Percentiles rank a stretch among this genome's conserved stretches.
phyloP scores from a whole-genome alignment of 2,888 invertebrate genomes.

The Balanococcus diminutus region DNA sequence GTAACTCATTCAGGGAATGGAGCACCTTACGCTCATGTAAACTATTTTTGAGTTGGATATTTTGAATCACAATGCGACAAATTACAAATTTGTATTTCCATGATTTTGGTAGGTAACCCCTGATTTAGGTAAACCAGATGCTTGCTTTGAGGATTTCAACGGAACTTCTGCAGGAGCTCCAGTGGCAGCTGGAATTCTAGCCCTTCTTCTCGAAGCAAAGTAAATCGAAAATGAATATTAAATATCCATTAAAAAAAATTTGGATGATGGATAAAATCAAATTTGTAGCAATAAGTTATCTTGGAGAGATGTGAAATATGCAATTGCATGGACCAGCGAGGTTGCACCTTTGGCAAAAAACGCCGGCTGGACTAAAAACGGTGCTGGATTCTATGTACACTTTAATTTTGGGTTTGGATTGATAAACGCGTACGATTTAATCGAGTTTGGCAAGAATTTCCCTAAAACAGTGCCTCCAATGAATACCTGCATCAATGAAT shows the following conservation, averaged over 20 bases:
- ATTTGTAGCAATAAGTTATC: conserved; percentile 73
- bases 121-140: conserved; percentile 72
- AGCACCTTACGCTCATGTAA: conserved; percentile 62
- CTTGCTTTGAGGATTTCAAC: conserved; percentile 85
- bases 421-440: conserved; percentile 80
- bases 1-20: conserved; percentile 90
- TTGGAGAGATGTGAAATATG: conserved; percentile 90
- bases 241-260: neutral
- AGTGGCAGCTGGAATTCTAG: conserved; percentile 88
- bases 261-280: neutral
- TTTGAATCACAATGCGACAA: neutral
- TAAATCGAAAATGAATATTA: conserved; percentile 62
- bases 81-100: neutral
- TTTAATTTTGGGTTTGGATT: conserved; percentile 87
- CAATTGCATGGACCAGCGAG: conserved; percentile 85
- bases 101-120: conserved; percentile 74
- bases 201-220: conserved; percentile 86
- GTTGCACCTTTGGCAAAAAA: conserved; percentile 71
- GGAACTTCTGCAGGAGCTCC: conserved; percentile 95
- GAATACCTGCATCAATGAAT: conserved; percentile 62
- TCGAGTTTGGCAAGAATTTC: conserved; percentile 75
- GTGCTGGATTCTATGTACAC: conserved; percentile 80
- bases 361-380: conserved; percentile 79
- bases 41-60: neutral
- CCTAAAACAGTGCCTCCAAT: conserved; percentile 69